phyloP scores from a whole-genome alignment of 2,113 vertebrate genomes.

The Leptodactylus fuscus region DNA sequence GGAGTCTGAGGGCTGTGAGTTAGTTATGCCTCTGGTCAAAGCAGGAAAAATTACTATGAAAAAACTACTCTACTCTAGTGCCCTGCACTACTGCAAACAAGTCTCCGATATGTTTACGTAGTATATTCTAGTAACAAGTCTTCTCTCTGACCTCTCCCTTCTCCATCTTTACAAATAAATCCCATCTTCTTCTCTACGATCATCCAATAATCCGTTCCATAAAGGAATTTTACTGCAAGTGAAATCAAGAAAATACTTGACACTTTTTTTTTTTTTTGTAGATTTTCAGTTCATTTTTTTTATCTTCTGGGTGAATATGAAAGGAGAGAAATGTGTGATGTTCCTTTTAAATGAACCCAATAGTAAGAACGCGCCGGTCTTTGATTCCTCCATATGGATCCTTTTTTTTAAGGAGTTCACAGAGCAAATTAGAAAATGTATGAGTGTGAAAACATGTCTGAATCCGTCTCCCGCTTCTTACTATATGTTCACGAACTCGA shows the following conservation, averaged over 20 bases:
- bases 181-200: neutral
- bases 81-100: too few species aligned
- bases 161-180: neutral
- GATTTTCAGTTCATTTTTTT: neutral
- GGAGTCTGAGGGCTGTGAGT: too few species aligned
- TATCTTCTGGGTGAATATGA: neutral
- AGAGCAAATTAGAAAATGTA: neutral
- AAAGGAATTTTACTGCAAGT: neutral
- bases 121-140: too few species aligned
- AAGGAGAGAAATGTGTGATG: neutral
- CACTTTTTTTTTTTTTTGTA: neutral
- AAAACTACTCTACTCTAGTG: too few species aligned
- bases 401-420: neutral
- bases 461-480: neutral
- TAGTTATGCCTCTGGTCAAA: too few species aligned
- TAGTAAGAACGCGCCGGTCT: neutral
- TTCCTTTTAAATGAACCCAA: neutral
- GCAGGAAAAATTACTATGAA: too few species aligned
- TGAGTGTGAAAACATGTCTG: conserved; percentile 1
- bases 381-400: conserved; percentile 7
- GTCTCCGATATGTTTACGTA: too few species aligned
- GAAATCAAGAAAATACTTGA: neutral
- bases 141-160: too few species aligned
- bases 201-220: neutral
- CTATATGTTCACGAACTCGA: neutral